Evolutionary conservation across 2,113 vertebrate species (phyloP), one percentile per base, ranked within the genome.

Genomic region (Stigmatopora argus): DNA sequence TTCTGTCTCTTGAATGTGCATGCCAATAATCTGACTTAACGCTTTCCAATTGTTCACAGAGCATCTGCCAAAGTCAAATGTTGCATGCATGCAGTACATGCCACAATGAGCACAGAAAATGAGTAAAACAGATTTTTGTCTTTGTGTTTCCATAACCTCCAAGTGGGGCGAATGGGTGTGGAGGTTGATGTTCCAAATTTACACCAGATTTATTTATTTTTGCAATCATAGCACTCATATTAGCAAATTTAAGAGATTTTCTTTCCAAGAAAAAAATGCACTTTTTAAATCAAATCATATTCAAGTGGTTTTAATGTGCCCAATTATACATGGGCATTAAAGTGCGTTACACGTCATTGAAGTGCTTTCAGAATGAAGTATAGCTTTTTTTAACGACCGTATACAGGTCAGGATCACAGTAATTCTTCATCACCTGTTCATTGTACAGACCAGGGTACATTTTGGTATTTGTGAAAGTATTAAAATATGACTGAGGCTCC

Each of bases 401-500:
- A 47, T n/a, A 15, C 46, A 10, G 61, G 44, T 23, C 21, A 48
- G 46, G 11, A 56, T 69, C 41, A 48, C 10, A 21, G 46, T 17
- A 21, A 44, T 47, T 51, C 23, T 23, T 23, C 23, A 48, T 48
- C 41, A 52, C 15, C 15, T 44, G 19, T 9, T 19, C 34, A 19
- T 19, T 58, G 34, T 14, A 35, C 34, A 9, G 17, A 19, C 41
- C 17, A 41, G 10, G n/a, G 9, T 11, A 59, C 10, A 23, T 26
- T 53, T 53, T 53, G 51, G 51, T 21, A 53, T 53, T 19, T 23
- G 21, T 23, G 23, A 23, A 23, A 53, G n/a, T 21, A 23, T 52
- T 52, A 52, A 51, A 68, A 60, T 51, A 62, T 66, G n/a, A 69
- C 1, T 71, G 23, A 55, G 62, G 55, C 66, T 77, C 46, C 55